Evolutionary conservation across 2,797 vertebrate genomes (phyloP), one percentile per base, ranked within the genome.

Genomic region (Pantherophis vulpinus): DNA sequence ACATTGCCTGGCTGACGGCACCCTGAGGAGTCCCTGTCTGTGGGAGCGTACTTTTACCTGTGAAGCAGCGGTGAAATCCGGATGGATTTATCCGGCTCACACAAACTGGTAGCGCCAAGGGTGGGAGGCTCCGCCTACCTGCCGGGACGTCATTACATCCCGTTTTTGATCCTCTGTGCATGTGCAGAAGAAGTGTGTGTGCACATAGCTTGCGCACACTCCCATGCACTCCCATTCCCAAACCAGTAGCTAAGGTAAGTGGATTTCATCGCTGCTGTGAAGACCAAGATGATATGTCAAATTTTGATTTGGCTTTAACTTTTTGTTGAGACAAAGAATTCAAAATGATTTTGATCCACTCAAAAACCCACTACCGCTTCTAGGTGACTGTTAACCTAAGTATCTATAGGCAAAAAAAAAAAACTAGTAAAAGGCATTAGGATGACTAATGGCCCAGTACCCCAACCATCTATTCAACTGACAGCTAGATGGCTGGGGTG

Each of bases 321-420:
- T 87, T 74, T 63, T 87, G 86, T 66, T 86, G 23, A 58, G 25
- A 54, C n/a, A 88, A 37, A 88, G 54, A 88, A 37, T 10, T 47
- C 51, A 58, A 58, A 87, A 86, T 87, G 59, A 47, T 91, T 60
- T 59, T 92, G 63, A 74, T 74, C 54, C 58, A 92, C 56, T 92
- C 55, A 47, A 27, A 92, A 74, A 74, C 18, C 70, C 20, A 37
- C 10, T 42, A n/a, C n/a, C 14, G n/a, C 12, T 87, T 55, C 14
- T n/a, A 87, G 8, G 14, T 55, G 7, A 18, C 29, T 87, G 27
- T 18, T 18, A 87, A 87, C 27, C 51, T 29, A 87, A 55, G 6
- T 9, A 0, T 54, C 86, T n/a, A 87, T 11, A 83, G 74, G 74
- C 74, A 2, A 37, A 37, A 37, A 83, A 83, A 37, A 47, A 83